Evolutionary conservation across 2,113 vertebrate genomes (phyloP).

Genomic region (Actinemys pallida): DNA sequence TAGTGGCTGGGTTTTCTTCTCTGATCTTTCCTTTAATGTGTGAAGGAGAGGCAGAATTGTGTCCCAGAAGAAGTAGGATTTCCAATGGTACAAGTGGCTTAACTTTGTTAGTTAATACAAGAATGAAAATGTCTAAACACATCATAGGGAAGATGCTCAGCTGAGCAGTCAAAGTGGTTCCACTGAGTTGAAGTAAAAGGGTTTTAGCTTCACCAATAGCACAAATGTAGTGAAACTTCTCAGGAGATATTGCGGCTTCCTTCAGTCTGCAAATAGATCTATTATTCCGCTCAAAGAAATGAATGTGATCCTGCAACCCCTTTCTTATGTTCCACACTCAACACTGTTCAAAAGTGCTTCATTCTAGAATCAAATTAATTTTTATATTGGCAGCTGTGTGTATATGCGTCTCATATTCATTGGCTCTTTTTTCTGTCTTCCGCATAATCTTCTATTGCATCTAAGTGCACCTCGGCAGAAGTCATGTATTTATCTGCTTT

Average conservation of each 20-base stretch:
- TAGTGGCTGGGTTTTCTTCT: background rate
- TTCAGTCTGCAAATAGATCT: background rate
- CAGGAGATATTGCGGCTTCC: background rate
- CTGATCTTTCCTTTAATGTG: background rate
- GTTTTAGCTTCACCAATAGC: background rate
- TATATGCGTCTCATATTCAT: background rate
- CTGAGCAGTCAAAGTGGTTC: background rate
- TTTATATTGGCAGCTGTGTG: background rate
- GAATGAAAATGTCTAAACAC: too few relatives aligned
- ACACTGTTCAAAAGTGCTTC: background rate
- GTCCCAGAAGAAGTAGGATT: background rate
- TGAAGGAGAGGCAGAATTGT: background rate
- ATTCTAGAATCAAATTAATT: background rate
- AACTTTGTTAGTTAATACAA: background rate
- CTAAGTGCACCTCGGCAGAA: background rate
- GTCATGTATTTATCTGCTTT: conserved; percentile 6
- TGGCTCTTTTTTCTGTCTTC: conserved; percentile 31
- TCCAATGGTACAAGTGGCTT: background rate
- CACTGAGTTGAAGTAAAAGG: background rate
- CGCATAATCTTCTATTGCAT: conserved; percentile 19
- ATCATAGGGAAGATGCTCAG: background rate
- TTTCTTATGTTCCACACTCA: background rate
- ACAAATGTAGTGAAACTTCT: background rate
- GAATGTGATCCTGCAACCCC: background rate
- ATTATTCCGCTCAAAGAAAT: background rate